Evolutionary conservation across 2,113 vertebrate species (phyloP).

Genomic region (Prunella himalayana): DNA sequence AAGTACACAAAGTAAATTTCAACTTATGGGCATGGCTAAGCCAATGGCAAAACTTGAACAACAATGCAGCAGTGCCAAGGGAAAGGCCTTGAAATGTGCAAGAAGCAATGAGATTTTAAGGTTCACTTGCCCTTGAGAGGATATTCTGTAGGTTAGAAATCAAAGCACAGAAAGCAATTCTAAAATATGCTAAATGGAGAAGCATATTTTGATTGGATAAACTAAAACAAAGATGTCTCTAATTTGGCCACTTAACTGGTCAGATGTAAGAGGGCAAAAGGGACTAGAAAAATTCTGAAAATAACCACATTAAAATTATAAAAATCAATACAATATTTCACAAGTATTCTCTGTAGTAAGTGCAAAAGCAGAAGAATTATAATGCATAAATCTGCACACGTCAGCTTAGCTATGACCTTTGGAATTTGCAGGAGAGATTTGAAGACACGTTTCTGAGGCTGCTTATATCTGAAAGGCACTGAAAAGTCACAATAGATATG

Average conservation of each 20-base stretch:
- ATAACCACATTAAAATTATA: neutral
- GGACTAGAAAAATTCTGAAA: neutral
- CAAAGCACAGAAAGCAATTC: neutral
- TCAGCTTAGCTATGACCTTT: neutral
- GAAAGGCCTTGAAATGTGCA: neutral
- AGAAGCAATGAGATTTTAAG: neutral
- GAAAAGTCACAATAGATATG: neutral
- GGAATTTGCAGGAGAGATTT: neutral
- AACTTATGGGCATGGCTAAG: neutral
- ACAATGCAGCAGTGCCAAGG: neutral
- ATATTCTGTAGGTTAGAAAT: neutral
- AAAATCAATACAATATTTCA: conserved; percentile 14
- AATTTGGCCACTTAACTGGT: neutral
- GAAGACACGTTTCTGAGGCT: neutral
- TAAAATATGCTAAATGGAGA: neutral
- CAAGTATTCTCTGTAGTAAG: neutral
- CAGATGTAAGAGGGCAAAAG: neutral
- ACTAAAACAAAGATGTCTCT: neutral
- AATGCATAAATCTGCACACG: neutral
- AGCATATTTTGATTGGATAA: neutral
- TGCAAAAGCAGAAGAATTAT: neutral
- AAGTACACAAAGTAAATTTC: neutral
- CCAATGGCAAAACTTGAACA: neutral
- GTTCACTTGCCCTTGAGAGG: neutral
- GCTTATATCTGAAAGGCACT: conserved; percentile 35